Conservation (phyloP, 2,797 vertebrate genomes). For the Psittacula derbiana region DNA sequence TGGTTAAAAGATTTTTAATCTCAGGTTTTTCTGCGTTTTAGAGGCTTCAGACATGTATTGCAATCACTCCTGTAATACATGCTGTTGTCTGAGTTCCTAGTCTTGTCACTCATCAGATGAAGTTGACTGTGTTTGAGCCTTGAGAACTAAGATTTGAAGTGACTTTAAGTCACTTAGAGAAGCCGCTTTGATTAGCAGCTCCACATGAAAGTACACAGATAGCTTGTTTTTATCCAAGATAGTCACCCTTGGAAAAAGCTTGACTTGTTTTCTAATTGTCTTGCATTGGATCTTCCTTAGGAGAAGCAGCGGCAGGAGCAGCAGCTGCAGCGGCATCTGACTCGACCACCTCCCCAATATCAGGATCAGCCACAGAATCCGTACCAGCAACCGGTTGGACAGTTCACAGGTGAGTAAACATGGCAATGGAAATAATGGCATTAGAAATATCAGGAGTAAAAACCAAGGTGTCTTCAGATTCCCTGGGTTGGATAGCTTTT, state of each 20-base stretch:
- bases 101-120: not conserved
- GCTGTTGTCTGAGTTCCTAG: not conserved
- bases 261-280: not conserved
- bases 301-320: slow-evolving; percentile 92
- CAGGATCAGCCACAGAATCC: slow-evolving; percentile 92
- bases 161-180: not conserved
- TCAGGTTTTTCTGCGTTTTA: not conserved
- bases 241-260: not conserved
- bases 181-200: not conserved
- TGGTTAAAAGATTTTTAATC: not conserved
- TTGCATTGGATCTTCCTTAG: slow-evolving; percentile 65
- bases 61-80: not conserved
- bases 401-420: slow-evolving; percentile 85
- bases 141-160: not conserved
- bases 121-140: not conserved
- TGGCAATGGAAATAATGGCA: not conserved
- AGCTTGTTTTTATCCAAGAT: not conserved
- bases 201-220: not conserved
- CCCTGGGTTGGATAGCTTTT: not conserved
- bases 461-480: not conserved
- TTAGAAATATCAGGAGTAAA: not conserved
- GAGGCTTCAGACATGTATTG: not conserved
- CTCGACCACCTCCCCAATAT: slow-evolving; percentile 93
- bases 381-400: slow-evolving; percentile 86
- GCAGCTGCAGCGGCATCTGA: slow-evolving; percentile 93